These are phyloP conservation scores for Diorhabda elongata DNA, from an alignment of 1,140 invertebrate species.

Conservation along the genomic window DNA sequence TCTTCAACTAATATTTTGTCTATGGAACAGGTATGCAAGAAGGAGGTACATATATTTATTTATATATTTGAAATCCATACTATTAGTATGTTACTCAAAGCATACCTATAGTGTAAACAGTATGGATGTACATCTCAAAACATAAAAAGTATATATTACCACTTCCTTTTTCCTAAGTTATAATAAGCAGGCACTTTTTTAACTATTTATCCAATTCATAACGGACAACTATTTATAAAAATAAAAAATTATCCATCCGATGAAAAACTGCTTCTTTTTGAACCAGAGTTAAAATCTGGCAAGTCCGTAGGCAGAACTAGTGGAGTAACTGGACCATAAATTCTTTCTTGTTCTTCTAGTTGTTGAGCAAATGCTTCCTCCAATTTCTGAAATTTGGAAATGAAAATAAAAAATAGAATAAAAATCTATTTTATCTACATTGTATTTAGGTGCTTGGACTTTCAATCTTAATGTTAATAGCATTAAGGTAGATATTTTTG, in stretches of 20 bases:
- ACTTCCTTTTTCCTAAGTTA: not conserved
- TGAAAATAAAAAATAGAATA: not conserved
- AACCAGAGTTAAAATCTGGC: conserved; percentile 53
- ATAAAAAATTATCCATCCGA: conserved; percentile 53
- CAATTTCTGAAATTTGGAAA: conserved; percentile 61
- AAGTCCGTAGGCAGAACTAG: conserved; percentile 60
- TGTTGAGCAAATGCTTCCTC: conserved; percentile 82
- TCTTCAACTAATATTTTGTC: not conserved
- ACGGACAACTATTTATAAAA: not conserved
- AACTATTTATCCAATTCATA: conserved; percentile 13
- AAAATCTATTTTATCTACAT: not conserved
- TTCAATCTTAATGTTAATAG: too few species aligned
- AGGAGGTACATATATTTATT: not conserved
- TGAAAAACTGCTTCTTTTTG: conserved; percentile 66
- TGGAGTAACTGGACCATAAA: conserved; percentile 60
- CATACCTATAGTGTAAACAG: too few species aligned
- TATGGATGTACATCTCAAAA: too few species aligned
- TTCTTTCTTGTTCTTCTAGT: conserved; percentile 77
- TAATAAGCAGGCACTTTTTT: conserved; percentile 6
- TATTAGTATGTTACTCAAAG: too few species aligned
- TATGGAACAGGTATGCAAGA: not conserved
- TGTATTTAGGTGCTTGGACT: not conserved
- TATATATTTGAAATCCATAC: too few species aligned
- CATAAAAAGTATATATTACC: too few species aligned
- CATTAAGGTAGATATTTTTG: too few species aligned